phyloP scores from a whole-genome alignment of 1,140 invertebrate genomes.

The Euura saliciscinereae region DNA sequence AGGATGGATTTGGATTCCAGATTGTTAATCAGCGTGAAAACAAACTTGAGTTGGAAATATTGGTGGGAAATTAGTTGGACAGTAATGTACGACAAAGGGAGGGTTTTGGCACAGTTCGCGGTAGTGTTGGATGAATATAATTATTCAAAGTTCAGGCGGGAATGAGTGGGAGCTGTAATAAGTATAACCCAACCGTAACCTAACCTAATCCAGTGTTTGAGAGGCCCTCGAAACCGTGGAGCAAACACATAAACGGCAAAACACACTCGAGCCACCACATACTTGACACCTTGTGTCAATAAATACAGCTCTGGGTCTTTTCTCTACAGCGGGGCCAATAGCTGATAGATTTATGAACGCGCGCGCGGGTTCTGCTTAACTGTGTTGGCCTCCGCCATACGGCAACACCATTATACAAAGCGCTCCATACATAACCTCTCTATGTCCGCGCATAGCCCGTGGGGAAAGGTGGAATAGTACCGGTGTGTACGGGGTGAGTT shows the following conservation, averaged over 20 bases:
- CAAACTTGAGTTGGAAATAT: too few relatives aligned
- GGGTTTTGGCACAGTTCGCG: too few relatives aligned
- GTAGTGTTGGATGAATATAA: not conserved
- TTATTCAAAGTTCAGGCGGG: constrained; percentile 2
- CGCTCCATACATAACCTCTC: not conserved
- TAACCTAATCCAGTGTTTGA: not conserved
- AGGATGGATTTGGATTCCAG: too few relatives aligned
- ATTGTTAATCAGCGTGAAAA: too few relatives aligned
- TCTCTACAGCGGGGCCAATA: not conserved
- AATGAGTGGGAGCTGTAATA: not conserved
- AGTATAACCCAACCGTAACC: too few relatives aligned
- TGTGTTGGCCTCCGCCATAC: not conserved
- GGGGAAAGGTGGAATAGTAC: not conserved
- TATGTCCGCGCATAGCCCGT: not conserved
- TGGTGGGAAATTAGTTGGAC: too few relatives aligned
- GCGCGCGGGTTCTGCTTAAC: not conserved
- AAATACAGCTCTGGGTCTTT: constrained; percentile 5
- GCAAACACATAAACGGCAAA: constrained; percentile 2
- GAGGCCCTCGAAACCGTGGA: not conserved
- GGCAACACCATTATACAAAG: not conserved
- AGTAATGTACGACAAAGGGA: too few relatives aligned
- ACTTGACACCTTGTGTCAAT: constrained; percentile 7
- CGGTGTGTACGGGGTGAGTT: not conserved
- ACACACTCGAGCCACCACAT: constrained; percentile 6
- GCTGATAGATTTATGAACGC: constrained; percentile 1